Evolutionary conservation across 2,113 vertebrate genomes (phyloP), one percentile per base, ranked within the genome.

Genomic region (Theristicus caerulescens): DNA sequence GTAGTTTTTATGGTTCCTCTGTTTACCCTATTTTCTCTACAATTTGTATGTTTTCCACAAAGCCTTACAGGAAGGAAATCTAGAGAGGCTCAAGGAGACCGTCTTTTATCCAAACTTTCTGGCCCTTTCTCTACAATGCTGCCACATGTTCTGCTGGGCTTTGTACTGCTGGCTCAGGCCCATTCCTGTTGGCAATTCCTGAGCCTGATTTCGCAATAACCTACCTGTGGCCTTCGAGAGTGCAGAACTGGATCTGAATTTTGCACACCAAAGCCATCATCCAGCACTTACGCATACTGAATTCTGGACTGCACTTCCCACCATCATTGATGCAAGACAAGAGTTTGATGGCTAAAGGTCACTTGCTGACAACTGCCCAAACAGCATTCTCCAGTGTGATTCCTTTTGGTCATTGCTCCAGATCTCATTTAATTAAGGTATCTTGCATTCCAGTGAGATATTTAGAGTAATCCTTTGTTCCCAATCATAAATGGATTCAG

Each of bases 281-380:
- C 34, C 29, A 61, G 19, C 44, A 44, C 16, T 67, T 59, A 42
- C 0, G 4, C 3, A 6, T 13, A 51, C 0, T 2, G 61, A 89
- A 16, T 74, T 71, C 78, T 67, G 38, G 49, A 34, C 40, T 31
- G 55, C 13, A 27, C 3, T 16, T 90, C 13, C 5, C 40, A 26
- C 21, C 13, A 36, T 40, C 58, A 38, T 1, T 27, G 42, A 49
- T 7, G 19, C 10, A 76, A 87, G 12, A 31, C 29, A 55, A 19
- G 11, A 61, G 49, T 87, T 55, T 44, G 25, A 51, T 34, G n/a
- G 40, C 70, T 85, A 20, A 89, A 94, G 36, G 36, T 26, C n/a
- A 26, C 29, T 69, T 57, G 49, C 44, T 71, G 46, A 95, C 52
- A 76, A 46, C 29, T 17, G 6, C 29, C 17, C 25, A 64, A 76